Evolutionary conservation across 2,888 invertebrate species (phyloP).

Genomic region (Therioaphis trifolii): DNA sequence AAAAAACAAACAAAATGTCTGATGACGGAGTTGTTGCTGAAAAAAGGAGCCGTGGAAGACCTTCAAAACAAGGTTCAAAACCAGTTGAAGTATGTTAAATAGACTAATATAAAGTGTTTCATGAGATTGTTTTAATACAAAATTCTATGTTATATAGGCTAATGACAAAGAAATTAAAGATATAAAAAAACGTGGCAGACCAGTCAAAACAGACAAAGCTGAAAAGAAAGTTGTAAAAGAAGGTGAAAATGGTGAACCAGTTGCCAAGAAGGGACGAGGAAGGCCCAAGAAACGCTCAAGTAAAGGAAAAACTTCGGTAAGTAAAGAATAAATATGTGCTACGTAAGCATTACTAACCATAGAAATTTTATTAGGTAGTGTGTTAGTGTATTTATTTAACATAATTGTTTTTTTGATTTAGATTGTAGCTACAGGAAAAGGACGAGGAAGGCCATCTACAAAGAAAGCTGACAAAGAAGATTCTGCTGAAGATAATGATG

Average conservation of each 20-base stretch:
- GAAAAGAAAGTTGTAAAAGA: conserved; percentile 52
- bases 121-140: neutral
- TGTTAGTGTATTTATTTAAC: neutral
- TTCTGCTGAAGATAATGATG: conserved; percentile 69
- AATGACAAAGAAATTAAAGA: conserved; percentile 53
- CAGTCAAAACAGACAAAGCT: neutral
- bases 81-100: conserved; percentile 21
- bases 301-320: conserved; percentile 21
- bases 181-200: conserved; percentile 46
- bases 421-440: conserved; percentile 64
- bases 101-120: neutral
- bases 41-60: conserved; percentile 48
- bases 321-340: too few species aligned
- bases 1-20: conserved; percentile 36
- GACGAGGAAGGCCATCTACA: conserved; percentile 70
- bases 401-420: too few species aligned
- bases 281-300: conserved; percentile 30
- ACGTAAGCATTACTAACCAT: too few species aligned
- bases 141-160: neutral
- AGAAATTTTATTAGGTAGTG: too few species aligned
- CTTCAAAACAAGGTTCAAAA: too few species aligned
- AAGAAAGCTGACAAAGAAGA: conserved; percentile 69
- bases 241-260: conserved; percentile 50
- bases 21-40: conserved; percentile 52
- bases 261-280: conserved; percentile 39